Evolutionary conservation across 92 coral and sea anemone species (phyloP).

Genomic region (Isaurus tuberculatus): DNA sequence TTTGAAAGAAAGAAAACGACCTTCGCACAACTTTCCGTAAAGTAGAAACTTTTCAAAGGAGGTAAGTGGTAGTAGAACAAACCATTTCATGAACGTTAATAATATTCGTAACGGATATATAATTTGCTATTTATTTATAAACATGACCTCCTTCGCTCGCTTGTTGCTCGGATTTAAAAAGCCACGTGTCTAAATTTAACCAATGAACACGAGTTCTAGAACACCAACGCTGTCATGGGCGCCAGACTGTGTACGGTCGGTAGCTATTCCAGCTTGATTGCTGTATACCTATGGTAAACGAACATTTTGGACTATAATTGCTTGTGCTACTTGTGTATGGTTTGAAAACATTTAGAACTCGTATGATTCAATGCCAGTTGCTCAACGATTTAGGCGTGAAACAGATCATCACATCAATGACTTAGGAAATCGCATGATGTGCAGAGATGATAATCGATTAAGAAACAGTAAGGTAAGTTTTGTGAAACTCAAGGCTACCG

Average conservation of each 20-base stretch:
- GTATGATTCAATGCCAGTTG: neutral
- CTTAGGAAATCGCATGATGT: neutral
- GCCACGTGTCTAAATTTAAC: constrained; percentile 28
- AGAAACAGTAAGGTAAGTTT: constrained; percentile 13
- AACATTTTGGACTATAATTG: constrained; percentile 8
- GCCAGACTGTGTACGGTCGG: constrained; percentile 5
- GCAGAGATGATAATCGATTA: constrained; percentile 1
- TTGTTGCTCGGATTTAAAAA: constrained; percentile 9
- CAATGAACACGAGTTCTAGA: constrained; percentile 15
- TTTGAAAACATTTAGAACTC: neutral
- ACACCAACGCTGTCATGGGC: neutral
- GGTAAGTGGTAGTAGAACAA: too few relatives aligned
- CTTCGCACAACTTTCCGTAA: too few relatives aligned
- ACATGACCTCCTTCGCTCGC: neutral
- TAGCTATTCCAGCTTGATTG: neutral
- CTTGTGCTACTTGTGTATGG: neutral
- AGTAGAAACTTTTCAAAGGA: neutral
- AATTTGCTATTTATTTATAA: neutral
- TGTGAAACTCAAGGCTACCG: neutral
- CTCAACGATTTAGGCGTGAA: neutral
- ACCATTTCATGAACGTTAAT: too few relatives aligned
- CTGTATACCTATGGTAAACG: neutral
- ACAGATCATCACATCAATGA: neutral
- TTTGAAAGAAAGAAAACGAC: too few relatives aligned
- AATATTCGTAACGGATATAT: too few relatives aligned